phyloP scores from a whole-genome alignment of 2,797 vertebrate genomes.

The Micrastur ruficollis region DNA sequence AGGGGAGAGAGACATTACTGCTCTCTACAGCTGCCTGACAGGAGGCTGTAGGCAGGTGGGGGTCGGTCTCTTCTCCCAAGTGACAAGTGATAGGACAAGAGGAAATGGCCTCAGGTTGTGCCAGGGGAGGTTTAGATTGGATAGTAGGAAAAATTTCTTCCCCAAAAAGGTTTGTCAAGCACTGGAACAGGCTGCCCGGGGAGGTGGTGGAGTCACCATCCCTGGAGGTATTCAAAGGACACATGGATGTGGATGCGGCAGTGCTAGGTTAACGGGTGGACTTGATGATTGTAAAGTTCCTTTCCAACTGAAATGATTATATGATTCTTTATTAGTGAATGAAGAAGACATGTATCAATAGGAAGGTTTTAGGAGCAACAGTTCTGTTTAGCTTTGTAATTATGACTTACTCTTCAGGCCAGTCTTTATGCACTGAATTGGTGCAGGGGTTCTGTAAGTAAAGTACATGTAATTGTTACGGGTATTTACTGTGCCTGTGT shows the following conservation, averaged over 20 bases:
- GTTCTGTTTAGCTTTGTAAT: not conserved
- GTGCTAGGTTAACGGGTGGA: not conserved
- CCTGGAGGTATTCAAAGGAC: not conserved
- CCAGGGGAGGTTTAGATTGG: not conserved
- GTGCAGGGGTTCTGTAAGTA: not conserved
- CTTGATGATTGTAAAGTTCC: not conserved
- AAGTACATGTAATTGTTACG: accelerated
- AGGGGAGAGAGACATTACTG: not conserved
- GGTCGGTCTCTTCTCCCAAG: too few species aligned
- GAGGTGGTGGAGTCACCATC: not conserved
- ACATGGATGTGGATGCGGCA: not conserved
- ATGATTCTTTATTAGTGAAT: not conserved
- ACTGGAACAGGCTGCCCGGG: not conserved
- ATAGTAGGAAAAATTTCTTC: not conserved
- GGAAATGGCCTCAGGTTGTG: not conserved
- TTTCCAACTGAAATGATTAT: not conserved
- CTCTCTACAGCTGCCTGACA: not conserved
- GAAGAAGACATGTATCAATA: not conserved
- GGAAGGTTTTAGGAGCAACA: not conserved
- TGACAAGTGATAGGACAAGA: not conserved
- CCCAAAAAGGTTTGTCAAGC: not conserved
- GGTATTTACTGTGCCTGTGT: not conserved
- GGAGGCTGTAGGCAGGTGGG: not conserved
- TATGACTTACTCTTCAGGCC: not conserved
- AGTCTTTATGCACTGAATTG: not conserved